Evolutionary conservation across 2,888 invertebrate species (phyloP).

Genomic region (Hydraecia micacea): DNA sequence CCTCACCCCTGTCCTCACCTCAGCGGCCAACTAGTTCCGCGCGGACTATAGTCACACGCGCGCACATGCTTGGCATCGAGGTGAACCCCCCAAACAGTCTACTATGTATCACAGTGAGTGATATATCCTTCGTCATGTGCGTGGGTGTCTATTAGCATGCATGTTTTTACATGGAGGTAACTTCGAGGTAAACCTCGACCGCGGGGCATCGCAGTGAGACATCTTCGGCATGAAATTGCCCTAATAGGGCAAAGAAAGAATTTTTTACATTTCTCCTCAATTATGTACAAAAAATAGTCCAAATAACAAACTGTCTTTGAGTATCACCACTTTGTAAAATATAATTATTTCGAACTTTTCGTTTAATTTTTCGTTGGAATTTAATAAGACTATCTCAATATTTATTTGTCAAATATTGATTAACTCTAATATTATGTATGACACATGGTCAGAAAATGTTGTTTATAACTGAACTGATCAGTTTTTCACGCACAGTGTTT

Average conservation of each 20-base stretch:
- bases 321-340: constrained; percentile 40
- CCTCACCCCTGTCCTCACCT: too few species aligned
- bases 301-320: constrained; percentile 21
- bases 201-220: neutral
- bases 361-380: constrained; percentile 34
- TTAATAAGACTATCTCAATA: constrained; percentile 29
- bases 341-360: constrained; percentile 45
- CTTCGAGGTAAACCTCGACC: too few species aligned
- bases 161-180: too few species aligned
- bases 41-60: too few species aligned
- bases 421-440: neutral
- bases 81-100: too few species aligned
- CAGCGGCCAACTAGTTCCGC: too few species aligned
- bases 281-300: neutral
- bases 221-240: neutral
- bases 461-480: constrained; percentile 23
- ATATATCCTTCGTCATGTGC: too few species aligned
- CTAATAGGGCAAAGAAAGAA: neutral
- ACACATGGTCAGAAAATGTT: constrained; percentile 11
- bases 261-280: constrained; percentile 9
- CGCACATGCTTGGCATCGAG: too few species aligned
- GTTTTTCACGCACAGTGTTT: constrained; percentile 26
- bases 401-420: constrained; percentile 35
- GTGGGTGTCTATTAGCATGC: too few species aligned
- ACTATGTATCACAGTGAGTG: too few species aligned